Percentiles rank a stretch among this genome's conserved stretches.
phyloP scores from a whole-genome alignment of 2,113 vertebrate species.

The Campylomormyrus tamandua region DNA sequence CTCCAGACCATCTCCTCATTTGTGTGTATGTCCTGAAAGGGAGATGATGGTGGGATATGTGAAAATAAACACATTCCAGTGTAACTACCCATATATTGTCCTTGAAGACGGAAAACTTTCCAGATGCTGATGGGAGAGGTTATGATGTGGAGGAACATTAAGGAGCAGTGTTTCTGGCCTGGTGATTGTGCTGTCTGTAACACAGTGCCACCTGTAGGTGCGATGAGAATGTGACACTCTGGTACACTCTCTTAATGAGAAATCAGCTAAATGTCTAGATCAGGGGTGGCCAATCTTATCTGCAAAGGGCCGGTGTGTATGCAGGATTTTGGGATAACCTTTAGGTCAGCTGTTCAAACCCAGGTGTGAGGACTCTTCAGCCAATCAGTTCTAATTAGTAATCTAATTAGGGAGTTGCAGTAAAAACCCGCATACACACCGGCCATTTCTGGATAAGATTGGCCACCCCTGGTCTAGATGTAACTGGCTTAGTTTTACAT shows the following conservation, averaged over 20 bases:
- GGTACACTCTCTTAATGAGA: background rate
- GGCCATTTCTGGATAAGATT: no score
- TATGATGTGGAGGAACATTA: background rate
- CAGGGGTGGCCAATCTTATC: no score
- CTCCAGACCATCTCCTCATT: background rate
- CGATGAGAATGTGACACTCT: background rate
- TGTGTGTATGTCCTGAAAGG: background rate
- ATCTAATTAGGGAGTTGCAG: no score
- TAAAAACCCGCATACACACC: no score
- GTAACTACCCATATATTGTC: background rate
- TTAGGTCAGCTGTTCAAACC: no score
- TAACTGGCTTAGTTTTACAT: conserved; percentile 2
- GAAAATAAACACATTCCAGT: background rate
- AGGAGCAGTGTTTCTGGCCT: background rate
- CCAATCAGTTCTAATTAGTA: no score
- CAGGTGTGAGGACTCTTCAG: no score
- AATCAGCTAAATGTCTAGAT: background rate
- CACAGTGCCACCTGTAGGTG: background rate
- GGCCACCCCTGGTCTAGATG: background rate
- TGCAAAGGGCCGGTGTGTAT: no score
- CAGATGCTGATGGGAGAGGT: background rate
- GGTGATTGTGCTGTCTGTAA: background rate
- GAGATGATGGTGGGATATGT: background rate
- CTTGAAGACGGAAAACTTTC: background rate
- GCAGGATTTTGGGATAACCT: no score